phyloP scores from a whole-genome alignment of 2,888 invertebrate genomes.

The Conops quadrifasciatus region DNA sequence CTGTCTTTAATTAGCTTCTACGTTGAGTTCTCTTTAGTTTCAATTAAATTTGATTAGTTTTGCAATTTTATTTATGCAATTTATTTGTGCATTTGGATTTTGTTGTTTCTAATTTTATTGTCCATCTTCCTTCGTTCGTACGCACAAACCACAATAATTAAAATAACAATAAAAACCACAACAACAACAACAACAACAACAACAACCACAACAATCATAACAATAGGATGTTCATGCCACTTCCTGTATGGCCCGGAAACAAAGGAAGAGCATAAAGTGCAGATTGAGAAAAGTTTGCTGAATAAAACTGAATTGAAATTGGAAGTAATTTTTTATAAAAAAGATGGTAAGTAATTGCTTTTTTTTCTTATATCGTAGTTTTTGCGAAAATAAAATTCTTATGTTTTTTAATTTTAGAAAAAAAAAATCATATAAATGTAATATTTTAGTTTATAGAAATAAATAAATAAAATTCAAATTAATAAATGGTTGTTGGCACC shows the following conservation, averaged over 20 bases:
- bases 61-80: no score
- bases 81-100: no score
- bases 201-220: background rate
- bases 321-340: conserved; percentile 94
- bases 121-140: background rate
- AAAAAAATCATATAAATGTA: no score
- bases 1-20: background rate
- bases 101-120: no score
- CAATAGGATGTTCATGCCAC: conserved; percentile 84
- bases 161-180: no score
- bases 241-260: conserved; percentile 94
- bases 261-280: conserved; percentile 83
- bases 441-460: no score
- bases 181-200: no score
- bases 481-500: no score
- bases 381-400: no score
- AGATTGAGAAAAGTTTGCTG: conserved; percentile 89
- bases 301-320: conserved; percentile 91
- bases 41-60: background rate
- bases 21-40: background rate
- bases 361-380: background rate
- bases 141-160: no score
- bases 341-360: conserved; percentile 77
- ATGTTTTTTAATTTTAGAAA: no score
- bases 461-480: no score